Evolutionary conservation across 2,888 invertebrate species (phyloP).

Genomic region (Drosophila neotestacea): DNA sequence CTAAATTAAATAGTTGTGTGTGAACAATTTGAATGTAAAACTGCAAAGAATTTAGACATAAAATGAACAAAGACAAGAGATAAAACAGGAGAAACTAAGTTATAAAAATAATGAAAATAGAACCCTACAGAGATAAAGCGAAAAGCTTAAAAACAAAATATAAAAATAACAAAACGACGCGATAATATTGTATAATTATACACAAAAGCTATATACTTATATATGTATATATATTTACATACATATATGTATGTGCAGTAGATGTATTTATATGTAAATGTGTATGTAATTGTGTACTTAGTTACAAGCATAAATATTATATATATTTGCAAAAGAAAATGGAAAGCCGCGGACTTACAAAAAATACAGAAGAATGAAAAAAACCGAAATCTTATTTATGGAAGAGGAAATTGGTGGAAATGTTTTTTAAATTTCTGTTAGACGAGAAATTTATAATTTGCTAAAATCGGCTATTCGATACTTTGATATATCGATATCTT

Average conservation of each 20-base stretch:
- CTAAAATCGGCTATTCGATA: background rate
- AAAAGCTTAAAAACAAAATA: slow-evolving; percentile 56
- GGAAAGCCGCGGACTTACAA: slow-evolving; percentile 51
- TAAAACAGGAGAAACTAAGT: slow-evolving; percentile 48
- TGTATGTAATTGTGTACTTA: slow-evolving; percentile 79
- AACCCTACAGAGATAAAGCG: slow-evolving; percentile 49
- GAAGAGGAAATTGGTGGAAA: background rate
- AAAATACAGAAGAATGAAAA: slow-evolving; percentile 52
- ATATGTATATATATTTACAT: slow-evolving; percentile 63
- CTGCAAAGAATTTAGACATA: slow-evolving; percentile 77
- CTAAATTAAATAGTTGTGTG: slow-evolving; percentile 70
- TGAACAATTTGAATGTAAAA: slow-evolving; percentile 67
- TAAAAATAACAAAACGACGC: slow-evolving; percentile 48
- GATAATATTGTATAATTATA: slow-evolving; percentile 79
- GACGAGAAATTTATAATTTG: background rate
- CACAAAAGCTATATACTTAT: slow-evolving; percentile 58
- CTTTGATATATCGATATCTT: background rate
- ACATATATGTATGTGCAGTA: slow-evolving; percentile 69
- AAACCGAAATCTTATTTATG: background rate
- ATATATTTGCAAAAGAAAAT: slow-evolving; percentile 72
- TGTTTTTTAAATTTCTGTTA: background rate
- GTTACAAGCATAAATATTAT: slow-evolving; percentile 64
- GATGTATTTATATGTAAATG: slow-evolving; percentile 80
- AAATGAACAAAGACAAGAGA: slow-evolving; percentile 72
- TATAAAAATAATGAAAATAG: slow-evolving; percentile 30